Conservation (phyloP, 2,888 invertebrate species). For the Quadroppia sp. region DNA sequence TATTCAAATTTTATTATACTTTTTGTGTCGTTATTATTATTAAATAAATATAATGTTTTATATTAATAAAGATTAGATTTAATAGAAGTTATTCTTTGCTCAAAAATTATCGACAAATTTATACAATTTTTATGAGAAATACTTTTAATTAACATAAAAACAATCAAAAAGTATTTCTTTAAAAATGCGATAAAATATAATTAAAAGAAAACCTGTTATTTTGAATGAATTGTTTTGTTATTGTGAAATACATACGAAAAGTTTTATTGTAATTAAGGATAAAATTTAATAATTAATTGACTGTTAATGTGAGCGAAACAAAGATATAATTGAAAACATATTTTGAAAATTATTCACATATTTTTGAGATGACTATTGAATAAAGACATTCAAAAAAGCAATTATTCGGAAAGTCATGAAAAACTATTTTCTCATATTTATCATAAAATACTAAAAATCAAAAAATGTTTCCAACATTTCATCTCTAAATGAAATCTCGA, state of each 20-base stretch:
- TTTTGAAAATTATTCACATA: no score
- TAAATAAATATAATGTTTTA: constrained; percentile 3
- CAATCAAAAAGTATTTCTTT: no score
- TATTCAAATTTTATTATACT: neutral
- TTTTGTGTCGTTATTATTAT: neutral
- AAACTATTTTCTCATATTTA: no score
- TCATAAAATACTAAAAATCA: no score
- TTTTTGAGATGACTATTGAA: no score
- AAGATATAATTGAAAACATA: no score
- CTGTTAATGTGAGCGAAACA: neutral
- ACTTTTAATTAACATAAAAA: neutral
- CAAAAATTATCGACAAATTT: neutral
- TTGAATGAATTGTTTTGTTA: neutral
- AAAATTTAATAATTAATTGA: neutral
- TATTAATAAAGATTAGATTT: neutral
- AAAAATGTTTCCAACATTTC: no score
- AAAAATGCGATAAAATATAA: neutral
- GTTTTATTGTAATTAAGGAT: neutral
- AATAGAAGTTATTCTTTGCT: neutral
- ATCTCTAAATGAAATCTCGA: no score
- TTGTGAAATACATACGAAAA: neutral
- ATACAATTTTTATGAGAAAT: neutral
- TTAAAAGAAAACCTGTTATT: neutral
- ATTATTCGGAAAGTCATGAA: no score
- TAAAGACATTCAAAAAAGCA: no score